Base-by-base conservation (phyloP, 2,797 vertebrate species). In the Halcyon chelicuti region DNA sequence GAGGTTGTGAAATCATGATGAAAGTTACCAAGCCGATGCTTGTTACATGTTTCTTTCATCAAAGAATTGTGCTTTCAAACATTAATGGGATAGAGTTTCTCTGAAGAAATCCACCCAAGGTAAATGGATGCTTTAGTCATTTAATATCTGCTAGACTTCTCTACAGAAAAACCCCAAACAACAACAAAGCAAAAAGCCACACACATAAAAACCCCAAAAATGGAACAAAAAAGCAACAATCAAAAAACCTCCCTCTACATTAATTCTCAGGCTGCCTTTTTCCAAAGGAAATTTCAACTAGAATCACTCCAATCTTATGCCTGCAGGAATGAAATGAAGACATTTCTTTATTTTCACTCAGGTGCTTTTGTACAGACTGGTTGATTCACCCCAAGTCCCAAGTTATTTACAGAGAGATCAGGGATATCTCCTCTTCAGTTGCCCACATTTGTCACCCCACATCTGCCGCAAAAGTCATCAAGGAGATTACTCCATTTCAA, bases 181-280 rank as follows among this genome's bases (percentile, higher is more conserved):
- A 58, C 46, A 47, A 23, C 22, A 49, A 49, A 49, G 25, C 23
- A 22, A 25, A 49, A 49, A 25, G 14, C 21, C 23, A 49, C 47
- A 49, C 42, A 42, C 40, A 25, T 10, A 49, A 49, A 49, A 22
- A 49, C 12, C 37, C 37, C 22, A 14, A 22, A 49, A 49, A 25
- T 25, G 12, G 31, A 22, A 22, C n/a, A 22, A 35, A 55, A n/a
- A 31, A 31, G 3, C 6, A 23, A 15, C 21, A 39, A 39, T 39
- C 13, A 25, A 58, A n/a, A 55, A 55, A 35, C 11, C 0, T 0
- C 3, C 3, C 3, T 44, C 47, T 14, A 3, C 0, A 1, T 58
- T 58, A 85, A 76, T 77, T 85, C 40, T 77, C 63, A 46, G 16
- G n/a, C 5, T 44, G n/a, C 7, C 12, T 20, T 83, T 80, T 55